Percentiles rank a stretch among this genome's conserved stretches.
phyloP scores from a whole-genome alignment of 2,113 vertebrate genomes.

The Orthonyx spaldingii region DNA sequence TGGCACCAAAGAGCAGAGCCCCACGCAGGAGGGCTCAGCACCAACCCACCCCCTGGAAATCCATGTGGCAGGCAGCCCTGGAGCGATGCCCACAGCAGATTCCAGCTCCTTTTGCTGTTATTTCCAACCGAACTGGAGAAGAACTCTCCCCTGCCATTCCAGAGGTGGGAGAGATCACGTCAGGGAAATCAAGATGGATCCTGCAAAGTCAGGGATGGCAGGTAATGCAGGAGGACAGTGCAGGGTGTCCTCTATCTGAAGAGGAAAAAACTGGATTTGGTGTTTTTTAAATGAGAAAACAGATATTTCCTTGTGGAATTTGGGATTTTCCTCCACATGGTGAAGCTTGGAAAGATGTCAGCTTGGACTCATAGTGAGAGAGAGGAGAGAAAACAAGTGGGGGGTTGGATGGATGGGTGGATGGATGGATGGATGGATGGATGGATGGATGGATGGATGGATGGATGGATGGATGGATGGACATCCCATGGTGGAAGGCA shows the following conservation, averaged over 20 bases:
- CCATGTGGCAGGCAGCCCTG: neutral
- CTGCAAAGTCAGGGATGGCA: neutral
- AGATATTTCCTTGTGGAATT: neutral
- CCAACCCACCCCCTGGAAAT: neutral
- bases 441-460: neutral
- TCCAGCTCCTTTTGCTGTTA: neutral
- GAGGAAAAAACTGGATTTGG: neutral
- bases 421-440: neutral
- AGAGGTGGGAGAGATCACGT: neutral
- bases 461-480: neutral
- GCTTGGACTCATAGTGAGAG: neutral
- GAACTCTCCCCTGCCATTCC: rapidly evolving
- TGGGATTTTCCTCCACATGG: neutral
- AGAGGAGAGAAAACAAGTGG: neutral
- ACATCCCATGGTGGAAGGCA: neutral
- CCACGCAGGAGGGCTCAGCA: neutral
- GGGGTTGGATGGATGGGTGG: no score
- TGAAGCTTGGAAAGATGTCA: neutral
- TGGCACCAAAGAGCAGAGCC: neutral
- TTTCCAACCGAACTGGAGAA: neutral
- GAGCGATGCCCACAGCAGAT: neutral
- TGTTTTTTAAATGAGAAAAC: neutral
- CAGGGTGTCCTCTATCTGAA: neutral
- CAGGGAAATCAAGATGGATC: neutral
- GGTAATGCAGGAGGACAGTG: neutral